Evolutionary conservation across 2,888 invertebrate species (phyloP).

Genomic region (Megaustenia siamemsis): DNA sequence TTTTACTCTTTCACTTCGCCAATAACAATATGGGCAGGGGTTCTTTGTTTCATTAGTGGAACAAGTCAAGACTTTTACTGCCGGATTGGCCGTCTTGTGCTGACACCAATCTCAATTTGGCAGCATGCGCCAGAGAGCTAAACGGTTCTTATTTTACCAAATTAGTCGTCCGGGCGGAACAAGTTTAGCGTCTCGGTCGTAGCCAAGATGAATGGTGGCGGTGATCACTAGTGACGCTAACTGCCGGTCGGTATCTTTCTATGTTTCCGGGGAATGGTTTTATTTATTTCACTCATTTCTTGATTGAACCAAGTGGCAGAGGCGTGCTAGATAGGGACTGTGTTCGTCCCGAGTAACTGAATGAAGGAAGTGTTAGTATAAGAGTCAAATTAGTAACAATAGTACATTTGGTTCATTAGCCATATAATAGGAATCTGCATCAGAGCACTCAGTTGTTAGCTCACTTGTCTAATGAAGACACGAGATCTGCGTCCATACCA

Average conservation of each 20-base stretch:
- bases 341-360: too few relatives aligned
- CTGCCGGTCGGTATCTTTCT: conserved; percentile 34
- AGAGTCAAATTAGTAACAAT: too few relatives aligned
- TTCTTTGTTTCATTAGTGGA: conserved; percentile 6
- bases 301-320: conserved; percentile 16
- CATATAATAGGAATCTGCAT: too few relatives aligned
- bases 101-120: conserved; percentile 52
- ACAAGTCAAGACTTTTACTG: conserved; percentile 30
- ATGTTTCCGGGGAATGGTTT: conserved; percentile 15
- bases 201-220: conserved; percentile 36
- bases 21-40: conserved; percentile 29
- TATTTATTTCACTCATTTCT: conserved; percentile 32
- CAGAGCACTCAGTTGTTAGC: too few relatives aligned
- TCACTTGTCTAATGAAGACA: too few relatives aligned
- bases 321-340: too few relatives aligned
- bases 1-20: conserved; percentile 9
- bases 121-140: conserved; percentile 43
- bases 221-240: conserved; percentile 42
- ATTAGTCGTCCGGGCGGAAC: conserved; percentile 31
- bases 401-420: too few relatives aligned
- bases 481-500: too few relatives aligned
- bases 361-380: too few relatives aligned
- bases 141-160: conserved; percentile 35
- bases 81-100: conserved; percentile 37
- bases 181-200: conserved; percentile 25